Conservation (phyloP, 37 sponge, comb jelly and placozoan genomes). For the Aphrocallistes beatrix region DNA sequence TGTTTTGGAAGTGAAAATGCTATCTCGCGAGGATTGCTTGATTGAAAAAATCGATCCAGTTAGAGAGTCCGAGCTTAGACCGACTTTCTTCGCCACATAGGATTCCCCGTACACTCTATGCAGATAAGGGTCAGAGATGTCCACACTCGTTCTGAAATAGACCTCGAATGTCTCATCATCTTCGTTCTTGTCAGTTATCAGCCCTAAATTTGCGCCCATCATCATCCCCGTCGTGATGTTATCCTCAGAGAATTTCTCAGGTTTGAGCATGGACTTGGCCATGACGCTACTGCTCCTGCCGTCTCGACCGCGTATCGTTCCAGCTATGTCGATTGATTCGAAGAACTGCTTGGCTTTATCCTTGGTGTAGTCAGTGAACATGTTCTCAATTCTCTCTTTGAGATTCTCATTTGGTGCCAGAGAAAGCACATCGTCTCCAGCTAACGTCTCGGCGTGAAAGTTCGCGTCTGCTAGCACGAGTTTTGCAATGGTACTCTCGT, state of each 20-base stretch:
- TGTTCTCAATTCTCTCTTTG: not conserved
- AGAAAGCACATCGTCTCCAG: not conserved
- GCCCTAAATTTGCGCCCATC: not conserved
- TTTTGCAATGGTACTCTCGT: slow-evolving; percentile 29
- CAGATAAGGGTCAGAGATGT: slow-evolving; percentile 9
- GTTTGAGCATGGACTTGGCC: not conserved
- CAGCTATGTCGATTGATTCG: not conserved
- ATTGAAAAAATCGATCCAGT: not conserved
- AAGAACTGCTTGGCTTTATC: slow-evolving; percentile 7
- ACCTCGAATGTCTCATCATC: not conserved
- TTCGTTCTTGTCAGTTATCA: not conserved
- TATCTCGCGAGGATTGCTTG: not conserved
- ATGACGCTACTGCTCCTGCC: not conserved
- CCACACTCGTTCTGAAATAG: not conserved
- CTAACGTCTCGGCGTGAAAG: not conserved
- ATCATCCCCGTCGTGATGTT: not conserved
- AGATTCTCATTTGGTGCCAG: not conserved
- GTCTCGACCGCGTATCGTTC: not conserved
- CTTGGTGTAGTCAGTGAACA: slow-evolving; percentile 14
- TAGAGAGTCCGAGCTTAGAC: not conserved
- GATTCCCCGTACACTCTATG: not conserved
- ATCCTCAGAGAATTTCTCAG: not conserved
- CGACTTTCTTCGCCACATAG: not conserved
- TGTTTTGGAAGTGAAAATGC: not conserved
- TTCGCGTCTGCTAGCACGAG: not conserved